A percentile compares a stretch with the other conserved stretches of the same genome.
phyloP scores from a whole-genome alignment of 2,797 vertebrate genomes.

The Mus spretus region DNA sequence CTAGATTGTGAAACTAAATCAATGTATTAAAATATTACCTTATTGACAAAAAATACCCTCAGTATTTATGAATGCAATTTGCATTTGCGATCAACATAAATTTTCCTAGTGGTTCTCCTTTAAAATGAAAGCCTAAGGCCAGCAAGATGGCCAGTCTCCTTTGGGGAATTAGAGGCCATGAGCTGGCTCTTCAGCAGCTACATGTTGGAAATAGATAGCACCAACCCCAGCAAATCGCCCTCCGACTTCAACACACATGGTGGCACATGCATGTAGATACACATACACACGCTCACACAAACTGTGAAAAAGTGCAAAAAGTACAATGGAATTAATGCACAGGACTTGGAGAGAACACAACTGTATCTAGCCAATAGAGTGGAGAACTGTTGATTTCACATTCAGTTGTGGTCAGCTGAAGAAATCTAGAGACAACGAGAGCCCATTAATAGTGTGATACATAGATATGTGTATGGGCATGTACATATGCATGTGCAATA shows the following conservation, averaged over 20 bases:
- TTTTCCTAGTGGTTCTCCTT: neutral
- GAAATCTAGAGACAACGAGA: neutral
- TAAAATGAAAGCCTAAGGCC: neutral
- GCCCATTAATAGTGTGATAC: neutral
- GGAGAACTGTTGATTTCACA: neutral
- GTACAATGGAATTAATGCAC: neutral
- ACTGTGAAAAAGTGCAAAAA: neutral
- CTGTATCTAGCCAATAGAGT: neutral
- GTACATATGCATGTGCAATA: neutral
- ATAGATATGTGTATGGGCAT: neutral
- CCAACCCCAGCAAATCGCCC: neutral
- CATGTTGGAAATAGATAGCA: neutral
- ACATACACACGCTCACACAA: neutral
- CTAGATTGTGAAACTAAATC: neutral
- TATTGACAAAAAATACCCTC: neutral
- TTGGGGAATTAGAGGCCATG: too few species aligned
- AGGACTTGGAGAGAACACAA: neutral
- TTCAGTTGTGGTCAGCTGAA: neutral
- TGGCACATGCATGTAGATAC: neutral
- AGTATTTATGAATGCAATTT: neutral
- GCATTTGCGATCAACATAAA: neutral
- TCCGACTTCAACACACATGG: neutral
- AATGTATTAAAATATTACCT: slow-evolving; percentile 10
- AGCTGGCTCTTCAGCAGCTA: neutral
- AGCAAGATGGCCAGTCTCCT: neutral